Evolutionary conservation across 1,140 invertebrate genomes (phyloP), one percentile per base, ranked within the genome.

Genomic region (Forficula auricularia): DNA sequence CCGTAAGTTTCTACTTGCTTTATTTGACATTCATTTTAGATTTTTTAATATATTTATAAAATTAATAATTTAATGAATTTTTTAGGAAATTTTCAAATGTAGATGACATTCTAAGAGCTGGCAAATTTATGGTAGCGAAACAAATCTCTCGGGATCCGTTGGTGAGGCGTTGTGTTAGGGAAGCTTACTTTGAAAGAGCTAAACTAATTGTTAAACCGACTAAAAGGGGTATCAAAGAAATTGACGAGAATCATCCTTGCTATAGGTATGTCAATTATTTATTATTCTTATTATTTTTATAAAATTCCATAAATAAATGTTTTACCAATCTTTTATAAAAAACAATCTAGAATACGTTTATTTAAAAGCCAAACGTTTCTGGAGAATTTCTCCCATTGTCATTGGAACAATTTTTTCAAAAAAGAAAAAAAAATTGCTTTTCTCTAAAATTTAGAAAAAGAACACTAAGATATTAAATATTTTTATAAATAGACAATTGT

Each of bases 71-170:
- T 43, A 8, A 12, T 43, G n/a, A n/a, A 32, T 22, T 12, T 20
- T 57, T 48, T 43, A 60, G 60, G 8, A 66, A 72, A 50, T 74
- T 80, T 38, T 51, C 64, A 45, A 66, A 66, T 13, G 54, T 73
- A 1, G 75, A 82, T n/a, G 86, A 89, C 55, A 81, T 85, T 13
- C 47, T 92, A 15, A 79, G 83, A 56, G 92, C 87, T 3, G 85
- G 79, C 0, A 83, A 87, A 52, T 85, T 86, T 58, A 92, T 98
- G 78, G 84, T 97, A 1, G 87, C 91, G 1, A 81, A 83, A 48
- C 91, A 98, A 59, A 61, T 99, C 19, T 82, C 90, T 0, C 70
- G 83, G 33, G 91, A 98, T 58, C 94, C 95, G 0, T 59, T 87
- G 16, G 78, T 98, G 1, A 66, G 91, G 1, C 79, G 80, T 54